Conservation (phyloP, 2,797 vertebrate genomes). For the Spizella passerina region DNA sequence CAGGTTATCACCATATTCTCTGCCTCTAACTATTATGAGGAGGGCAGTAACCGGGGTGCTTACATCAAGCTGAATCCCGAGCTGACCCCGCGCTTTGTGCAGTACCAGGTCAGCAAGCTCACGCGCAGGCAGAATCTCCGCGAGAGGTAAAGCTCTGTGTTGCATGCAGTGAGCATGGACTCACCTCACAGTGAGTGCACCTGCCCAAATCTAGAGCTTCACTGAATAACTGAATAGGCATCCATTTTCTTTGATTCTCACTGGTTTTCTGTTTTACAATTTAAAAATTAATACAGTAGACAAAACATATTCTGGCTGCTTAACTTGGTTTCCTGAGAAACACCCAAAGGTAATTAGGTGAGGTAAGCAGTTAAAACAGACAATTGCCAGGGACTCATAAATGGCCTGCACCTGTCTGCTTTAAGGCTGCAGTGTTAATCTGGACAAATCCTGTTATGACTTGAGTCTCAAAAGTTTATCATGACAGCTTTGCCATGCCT, state of each 20-base stretch:
- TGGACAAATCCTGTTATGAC: constrained; percentile 10
- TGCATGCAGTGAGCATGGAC: rapidly evolving
- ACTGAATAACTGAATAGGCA: neutral
- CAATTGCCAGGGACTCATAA: neutral
- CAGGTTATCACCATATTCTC: constrained; percentile 98
- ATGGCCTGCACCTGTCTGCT: neutral
- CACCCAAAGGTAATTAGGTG: neutral
- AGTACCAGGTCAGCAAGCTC: constrained; percentile 88
- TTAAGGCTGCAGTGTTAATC: constrained; percentile 1
- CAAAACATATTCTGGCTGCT: neutral
- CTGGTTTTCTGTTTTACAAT: neutral
- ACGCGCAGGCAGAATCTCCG: constrained; percentile 83
- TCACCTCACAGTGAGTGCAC: neutral
- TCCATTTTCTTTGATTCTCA: neutral
- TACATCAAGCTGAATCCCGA: constrained; percentile 90
- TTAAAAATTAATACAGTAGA: neutral
- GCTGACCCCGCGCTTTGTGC: constrained; percentile 85
- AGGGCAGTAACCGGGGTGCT: constrained; percentile 94
- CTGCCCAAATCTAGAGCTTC: neutral
- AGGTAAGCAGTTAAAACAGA: neutral
- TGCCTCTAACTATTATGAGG: constrained; percentile 98
- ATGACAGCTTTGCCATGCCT: neutral
- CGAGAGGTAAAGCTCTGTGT: constrained; percentile 80
- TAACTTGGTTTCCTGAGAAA: neutral
- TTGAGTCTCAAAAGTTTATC: neutral